Conservation (phyloP, 2,113 vertebrate genomes). For the Tautogolabrus adspersus region DNA sequence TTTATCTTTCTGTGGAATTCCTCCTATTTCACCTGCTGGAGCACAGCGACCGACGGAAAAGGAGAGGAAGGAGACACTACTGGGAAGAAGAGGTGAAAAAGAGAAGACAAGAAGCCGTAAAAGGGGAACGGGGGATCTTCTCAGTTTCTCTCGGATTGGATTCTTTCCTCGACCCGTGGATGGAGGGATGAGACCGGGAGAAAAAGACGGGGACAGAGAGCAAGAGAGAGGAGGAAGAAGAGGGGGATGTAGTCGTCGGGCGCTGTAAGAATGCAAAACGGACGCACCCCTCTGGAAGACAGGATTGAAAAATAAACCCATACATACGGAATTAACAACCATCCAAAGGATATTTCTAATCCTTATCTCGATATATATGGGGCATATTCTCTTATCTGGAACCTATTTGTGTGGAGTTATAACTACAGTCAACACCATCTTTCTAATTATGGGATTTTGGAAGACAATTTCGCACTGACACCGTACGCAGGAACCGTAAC, state of each 20-base stretch:
- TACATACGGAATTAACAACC: conserved; percentile 64
- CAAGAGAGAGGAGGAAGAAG: conserved; percentile 53
- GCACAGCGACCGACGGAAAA: conserved; percentile 25
- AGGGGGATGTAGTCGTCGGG: conserved; percentile 72
- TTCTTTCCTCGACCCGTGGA: conserved; percentile 51
- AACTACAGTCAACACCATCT: neutral
- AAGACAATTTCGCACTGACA: conserved; percentile 62
- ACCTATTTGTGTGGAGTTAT: conserved; percentile 69
- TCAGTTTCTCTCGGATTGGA: conserved; percentile 57
- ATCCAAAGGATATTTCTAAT: conserved; percentile 53
- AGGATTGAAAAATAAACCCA: conserved; percentile 57
- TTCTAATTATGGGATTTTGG: conserved; percentile 65
- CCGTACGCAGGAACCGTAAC: neutral
- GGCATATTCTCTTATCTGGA: conserved; percentile 38
- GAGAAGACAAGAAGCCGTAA: conserved; percentile 11
- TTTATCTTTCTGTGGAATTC: conserved; percentile 57
- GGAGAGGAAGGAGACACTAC: neutral
- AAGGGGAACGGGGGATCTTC: conserved; percentile 4
- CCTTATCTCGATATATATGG: conserved; percentile 24
- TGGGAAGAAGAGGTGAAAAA: conserved; percentile 7
- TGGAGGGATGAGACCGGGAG: conserved; percentile 74
- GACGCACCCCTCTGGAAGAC: conserved; percentile 76
- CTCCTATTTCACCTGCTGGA: conserved; percentile 47
- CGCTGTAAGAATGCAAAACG: conserved; percentile 72
- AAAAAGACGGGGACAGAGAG: conserved; percentile 52